A percentile compares a stretch with the other conserved stretches of the same genome.
phyloP scores from a whole-genome alignment of 2,888 invertebrate genomes.

The Hypomecis punctinalis region DNA sequence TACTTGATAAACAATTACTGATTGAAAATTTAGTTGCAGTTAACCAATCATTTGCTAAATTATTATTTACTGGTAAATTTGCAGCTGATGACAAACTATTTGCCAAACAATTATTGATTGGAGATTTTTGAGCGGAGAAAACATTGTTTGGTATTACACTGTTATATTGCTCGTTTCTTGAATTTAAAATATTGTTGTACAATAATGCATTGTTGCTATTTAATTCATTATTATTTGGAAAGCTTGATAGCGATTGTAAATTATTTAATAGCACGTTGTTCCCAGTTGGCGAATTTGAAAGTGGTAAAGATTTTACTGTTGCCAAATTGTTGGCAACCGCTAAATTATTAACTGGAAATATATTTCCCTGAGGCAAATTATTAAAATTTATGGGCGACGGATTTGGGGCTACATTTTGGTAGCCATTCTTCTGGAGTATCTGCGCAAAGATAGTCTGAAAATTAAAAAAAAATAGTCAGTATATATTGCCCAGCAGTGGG shows the following conservation, averaged over 20 bases:
- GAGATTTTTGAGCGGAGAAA: not conserved
- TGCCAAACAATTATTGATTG: not conserved
- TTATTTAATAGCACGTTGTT: slow-evolving; percentile 31
- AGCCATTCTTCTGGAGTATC: slow-evolving; percentile 30
- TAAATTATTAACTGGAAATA: slow-evolving; percentile 21
- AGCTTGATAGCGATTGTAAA: slow-evolving; percentile 15
- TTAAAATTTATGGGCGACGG: slow-evolving; percentile 4
- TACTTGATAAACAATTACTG: not conserved
- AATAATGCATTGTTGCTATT: slow-evolving; percentile 8
- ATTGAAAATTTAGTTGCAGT: not conserved
- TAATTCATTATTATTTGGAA: slow-evolving; percentile 15
- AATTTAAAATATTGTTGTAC: slow-evolving; percentile 1
- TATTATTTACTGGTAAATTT: not conserved
- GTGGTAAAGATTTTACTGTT: slow-evolving; percentile 29
- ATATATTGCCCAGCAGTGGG: too few species aligned
- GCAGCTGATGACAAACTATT: not conserved
- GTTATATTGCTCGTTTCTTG: not conserved
- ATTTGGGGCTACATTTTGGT: slow-evolving; percentile 34
- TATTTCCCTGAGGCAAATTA: slow-evolving; percentile 33
- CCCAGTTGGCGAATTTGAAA: slow-evolving; percentile 19
- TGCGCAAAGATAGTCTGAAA: slow-evolving; percentile 53
- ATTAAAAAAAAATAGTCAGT: slow-evolving; percentile 9
- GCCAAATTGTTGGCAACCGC: slow-evolving; percentile 30
- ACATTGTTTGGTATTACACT: not conserved
- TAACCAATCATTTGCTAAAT: not conserved